Evolutionary conservation across 2,797 vertebrate species (phyloP).

Genomic region (Pogonophryne albipinna): DNA sequence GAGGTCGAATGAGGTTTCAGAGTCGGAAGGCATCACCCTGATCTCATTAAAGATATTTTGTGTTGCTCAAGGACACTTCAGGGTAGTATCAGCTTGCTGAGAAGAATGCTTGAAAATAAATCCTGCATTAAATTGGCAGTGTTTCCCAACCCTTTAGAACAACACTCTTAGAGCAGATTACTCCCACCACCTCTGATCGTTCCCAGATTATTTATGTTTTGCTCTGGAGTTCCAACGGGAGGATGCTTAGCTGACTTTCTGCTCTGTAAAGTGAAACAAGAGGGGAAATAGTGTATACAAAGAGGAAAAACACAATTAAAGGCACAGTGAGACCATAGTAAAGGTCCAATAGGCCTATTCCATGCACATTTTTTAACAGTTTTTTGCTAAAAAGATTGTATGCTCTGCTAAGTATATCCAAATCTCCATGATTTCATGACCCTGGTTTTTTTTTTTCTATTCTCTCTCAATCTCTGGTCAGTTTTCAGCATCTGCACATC

Average conservation of each 20-base stretch:
- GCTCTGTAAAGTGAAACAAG: constrained; percentile 31
- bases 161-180: constrained; percentile 4
- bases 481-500: background rate
- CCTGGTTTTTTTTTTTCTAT: too few species aligned
- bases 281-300: constrained; percentile 8
- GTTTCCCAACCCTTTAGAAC: constrained; percentile 11
- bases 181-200: constrained; percentile 38
- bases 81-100: constrained; percentile 26
- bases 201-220: constrained; percentile 54
- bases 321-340: background rate
- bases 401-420: too few species aligned
- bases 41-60: constrained; percentile 11
- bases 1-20: constrained; percentile 2
- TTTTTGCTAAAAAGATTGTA: background rate
- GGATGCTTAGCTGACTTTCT: constrained; percentile 5
- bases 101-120: constrained; percentile 42
- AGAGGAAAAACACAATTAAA: constrained; percentile 3
- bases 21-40: constrained; percentile 8
- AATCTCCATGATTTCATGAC: too few species aligned
- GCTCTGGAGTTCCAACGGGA: constrained; percentile 22
- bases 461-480: too few species aligned
- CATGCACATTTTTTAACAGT: background rate
- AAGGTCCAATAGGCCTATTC: background rate
- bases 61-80: constrained; percentile 52
- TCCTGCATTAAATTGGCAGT: constrained; percentile 1